Conservation (phyloP, 92 coral and sea anemone species). For the Porites rus region DNA sequence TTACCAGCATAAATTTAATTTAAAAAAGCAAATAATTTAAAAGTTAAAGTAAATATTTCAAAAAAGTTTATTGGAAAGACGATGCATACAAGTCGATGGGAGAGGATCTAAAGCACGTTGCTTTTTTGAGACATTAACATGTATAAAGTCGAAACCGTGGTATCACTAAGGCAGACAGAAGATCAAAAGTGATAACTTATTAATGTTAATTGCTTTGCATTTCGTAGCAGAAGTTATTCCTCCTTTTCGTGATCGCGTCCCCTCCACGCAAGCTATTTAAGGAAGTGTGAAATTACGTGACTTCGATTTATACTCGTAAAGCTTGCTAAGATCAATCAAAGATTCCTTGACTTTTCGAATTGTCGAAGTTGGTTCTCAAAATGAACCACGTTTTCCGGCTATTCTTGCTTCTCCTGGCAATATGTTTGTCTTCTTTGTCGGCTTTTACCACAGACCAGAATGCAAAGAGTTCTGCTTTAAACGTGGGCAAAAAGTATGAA, state of each 20-base stretch:
- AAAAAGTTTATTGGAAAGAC: too few species aligned
- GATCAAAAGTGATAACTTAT: neutral
- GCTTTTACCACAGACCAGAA: neutral
- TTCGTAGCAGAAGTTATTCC: neutral
- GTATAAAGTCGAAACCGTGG: constrained; percentile 20
- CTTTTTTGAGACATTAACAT: too few species aligned
- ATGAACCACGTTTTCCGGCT: neutral
- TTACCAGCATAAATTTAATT: too few species aligned
- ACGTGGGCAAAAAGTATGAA: neutral
- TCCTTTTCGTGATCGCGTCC: neutral
- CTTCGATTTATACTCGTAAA: neutral
- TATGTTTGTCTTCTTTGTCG: neutral
- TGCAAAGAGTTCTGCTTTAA: neutral
- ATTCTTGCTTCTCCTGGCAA: neutral
- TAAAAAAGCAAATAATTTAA: too few species aligned
- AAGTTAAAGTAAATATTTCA: too few species aligned
- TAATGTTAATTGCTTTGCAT: constrained; percentile 16
- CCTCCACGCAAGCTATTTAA: neutral
- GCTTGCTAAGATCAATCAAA: neutral
- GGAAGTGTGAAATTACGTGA: neutral
- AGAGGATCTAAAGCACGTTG: too few species aligned
- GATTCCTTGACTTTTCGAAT: neutral
- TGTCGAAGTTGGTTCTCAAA: neutral
- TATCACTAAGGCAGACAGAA: constrained; percentile 22
- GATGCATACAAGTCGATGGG: too few species aligned